Base-by-base conservation (phyloP, 37 sponge, comb jelly and placozoan genomes). In the Aphrocallistes beatrix region DNA sequence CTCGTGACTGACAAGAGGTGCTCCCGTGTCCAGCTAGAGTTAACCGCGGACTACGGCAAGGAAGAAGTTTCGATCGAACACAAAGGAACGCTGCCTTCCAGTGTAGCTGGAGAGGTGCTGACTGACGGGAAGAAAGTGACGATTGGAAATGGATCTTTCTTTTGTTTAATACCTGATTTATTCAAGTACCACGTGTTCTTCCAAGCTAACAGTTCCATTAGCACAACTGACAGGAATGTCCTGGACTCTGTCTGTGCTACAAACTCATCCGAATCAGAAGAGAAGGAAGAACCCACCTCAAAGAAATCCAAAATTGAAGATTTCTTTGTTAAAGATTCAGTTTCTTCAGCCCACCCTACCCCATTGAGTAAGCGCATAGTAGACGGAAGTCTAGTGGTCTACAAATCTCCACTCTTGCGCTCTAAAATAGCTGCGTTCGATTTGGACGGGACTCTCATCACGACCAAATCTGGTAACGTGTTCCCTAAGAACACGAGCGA, bases 381-480 rank as follows among this genome's bases (percentile, higher is more conserved):
- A 60, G 8, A 19, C 21, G 75, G 21, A 6, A 13, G 75, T 6
- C 10, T 60, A 60, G 75, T 60, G 6, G 3, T 13, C 6, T 28
- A 51, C 37, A 85, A 21, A 36, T 23, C 30, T 37, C 60, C 51
- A 60, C 50, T 60, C 49, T 50, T 82, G 36, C 1, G 42, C 38
- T 51, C 75, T 13, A 91, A 84, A 50, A 51, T 94, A 28, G 93
- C 94, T 23, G 51, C 87, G 1, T 97, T 94, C 83, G 97, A 97
- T 86, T 50, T 97, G 30, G 97, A 97, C 51, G 83, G 88, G 45
- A 97, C 97, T 19, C 39, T 97, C 3, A 94, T 97, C 23, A 85
- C 88, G 9, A 97, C 97, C 1, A 82, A 84, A 19, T 91, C 92
- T 36, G 97, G 97, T 38, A 88, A 88, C 42, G 83, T 88, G 50